Evolutionary conservation across 2,797 vertebrate genomes (phyloP).

Genomic region (Gorsachius magnificus): DNA sequence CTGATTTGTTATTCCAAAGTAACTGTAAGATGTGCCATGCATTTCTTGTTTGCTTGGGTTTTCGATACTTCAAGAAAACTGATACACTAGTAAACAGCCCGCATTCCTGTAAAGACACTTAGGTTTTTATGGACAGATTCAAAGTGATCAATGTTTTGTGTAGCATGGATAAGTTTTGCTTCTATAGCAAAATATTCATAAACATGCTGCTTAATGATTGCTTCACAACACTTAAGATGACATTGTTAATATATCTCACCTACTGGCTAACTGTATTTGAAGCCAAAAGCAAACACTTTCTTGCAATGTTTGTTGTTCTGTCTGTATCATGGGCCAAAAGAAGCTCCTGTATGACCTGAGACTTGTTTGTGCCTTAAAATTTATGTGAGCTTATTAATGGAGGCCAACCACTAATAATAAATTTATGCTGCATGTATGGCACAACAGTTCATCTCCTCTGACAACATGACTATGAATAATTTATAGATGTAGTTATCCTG

Average conservation of each 20-base stretch:
- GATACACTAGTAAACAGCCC: background rate
- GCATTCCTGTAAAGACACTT: background rate
- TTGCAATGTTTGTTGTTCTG: background rate
- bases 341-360: background rate
- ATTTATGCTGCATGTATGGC: slow-evolving; percentile 7
- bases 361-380: slow-evolving; percentile 1
- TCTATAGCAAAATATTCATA: background rate
- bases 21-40: fast-evolving
- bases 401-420: slow-evolving; percentile 28
- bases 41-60: background rate
- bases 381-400: slow-evolving; percentile 44
- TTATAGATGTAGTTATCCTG: slow-evolving; percentile 66
- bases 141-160: fast-evolving
- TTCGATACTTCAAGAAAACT: background rate
- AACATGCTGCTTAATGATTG: background rate
- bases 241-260: background rate
- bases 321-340: background rate
- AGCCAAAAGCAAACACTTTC: background rate
- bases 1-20: background rate
- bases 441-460: slow-evolving; percentile 50
- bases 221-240: background rate
- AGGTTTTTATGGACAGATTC: background rate
- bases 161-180: background rate
- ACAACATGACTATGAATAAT: slow-evolving; percentile 67
- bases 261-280: background rate